These are phyloP conservation scores for Morone chrysops DNA, from an alignment of 2,113 vertebrate species.

Conservation along the genomic window DNA sequence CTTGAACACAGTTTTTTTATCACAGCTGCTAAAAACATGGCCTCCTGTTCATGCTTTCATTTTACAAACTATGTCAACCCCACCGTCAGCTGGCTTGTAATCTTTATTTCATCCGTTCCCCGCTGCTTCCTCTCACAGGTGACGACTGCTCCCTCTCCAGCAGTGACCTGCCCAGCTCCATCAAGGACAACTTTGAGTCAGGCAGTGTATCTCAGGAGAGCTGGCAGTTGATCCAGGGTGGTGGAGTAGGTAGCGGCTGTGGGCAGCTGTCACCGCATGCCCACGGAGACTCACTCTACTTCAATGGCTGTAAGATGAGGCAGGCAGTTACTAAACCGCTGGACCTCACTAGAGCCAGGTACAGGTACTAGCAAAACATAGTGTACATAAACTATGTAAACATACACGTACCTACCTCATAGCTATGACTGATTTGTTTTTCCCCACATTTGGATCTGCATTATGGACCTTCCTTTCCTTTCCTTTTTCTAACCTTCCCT, in stretches of 20 bases:
- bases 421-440: neutral
- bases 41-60: neutral
- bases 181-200: conserved; percentile 99
- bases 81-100: neutral
- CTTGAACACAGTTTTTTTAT: neutral
- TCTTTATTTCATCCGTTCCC: neutral
- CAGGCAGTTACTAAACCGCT: conserved; percentile 96
- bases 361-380: conserved; percentile 73
- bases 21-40: neutral
- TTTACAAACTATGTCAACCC: neutral
- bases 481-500: neutral
- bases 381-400: neutral
- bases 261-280: conserved; percentile 97
- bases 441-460: neutral
- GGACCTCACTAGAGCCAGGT: conserved; percentile 98
- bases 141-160: conserved; percentile 95
- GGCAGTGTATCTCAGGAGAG: conserved; percentile 92
- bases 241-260: conserved; percentile 94
- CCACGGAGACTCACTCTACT: conserved; percentile 97
- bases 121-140: conserved; percentile 65
- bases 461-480: neutral
- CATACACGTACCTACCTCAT: neutral
- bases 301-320: conserved; percentile 96
- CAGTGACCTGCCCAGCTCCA: conserved; percentile 94
- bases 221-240: conserved; percentile 97